phyloP scores from a whole-genome alignment of 2,113 vertebrate genomes.

The Phasianus colchicus region DNA sequence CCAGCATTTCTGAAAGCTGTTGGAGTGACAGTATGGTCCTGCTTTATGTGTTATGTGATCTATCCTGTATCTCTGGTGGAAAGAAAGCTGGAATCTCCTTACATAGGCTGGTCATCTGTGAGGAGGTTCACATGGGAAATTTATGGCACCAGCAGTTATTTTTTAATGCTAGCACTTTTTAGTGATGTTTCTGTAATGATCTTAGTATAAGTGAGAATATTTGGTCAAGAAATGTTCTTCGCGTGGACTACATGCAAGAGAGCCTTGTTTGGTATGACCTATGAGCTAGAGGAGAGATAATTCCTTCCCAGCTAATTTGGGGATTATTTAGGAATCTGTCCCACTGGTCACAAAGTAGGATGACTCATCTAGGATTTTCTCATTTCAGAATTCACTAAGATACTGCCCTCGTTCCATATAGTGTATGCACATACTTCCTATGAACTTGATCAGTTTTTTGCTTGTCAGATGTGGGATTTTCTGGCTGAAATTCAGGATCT shows the following conservation, averaged over 20 bases:
- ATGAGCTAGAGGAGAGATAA: neutral
- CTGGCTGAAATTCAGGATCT: neutral
- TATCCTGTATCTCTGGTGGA: neutral
- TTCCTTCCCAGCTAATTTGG: neutral
- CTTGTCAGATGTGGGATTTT: neutral
- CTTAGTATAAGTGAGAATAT: neutral
- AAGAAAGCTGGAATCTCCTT: neutral
- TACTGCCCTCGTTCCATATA: neutral
- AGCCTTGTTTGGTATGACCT: neutral
- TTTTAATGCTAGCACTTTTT: neutral
- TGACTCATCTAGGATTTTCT: neutral
- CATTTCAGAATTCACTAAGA: neutral
- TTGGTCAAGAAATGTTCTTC: neutral
- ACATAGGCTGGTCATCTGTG: neutral
- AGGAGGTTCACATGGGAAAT: neutral
- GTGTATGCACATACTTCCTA: neutral
- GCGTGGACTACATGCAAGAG: neutral
- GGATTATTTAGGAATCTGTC: neutral
- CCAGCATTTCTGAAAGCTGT: neutral
- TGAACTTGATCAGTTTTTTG: neutral
- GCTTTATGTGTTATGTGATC: neutral
- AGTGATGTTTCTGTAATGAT: neutral
- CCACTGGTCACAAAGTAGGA: neutral
- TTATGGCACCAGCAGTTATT: neutral
- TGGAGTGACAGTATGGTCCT: neutral